Evolutionary conservation across 2,888 invertebrate genomes (phyloP).

Genomic region (Monoplex corrugatus): DNA sequence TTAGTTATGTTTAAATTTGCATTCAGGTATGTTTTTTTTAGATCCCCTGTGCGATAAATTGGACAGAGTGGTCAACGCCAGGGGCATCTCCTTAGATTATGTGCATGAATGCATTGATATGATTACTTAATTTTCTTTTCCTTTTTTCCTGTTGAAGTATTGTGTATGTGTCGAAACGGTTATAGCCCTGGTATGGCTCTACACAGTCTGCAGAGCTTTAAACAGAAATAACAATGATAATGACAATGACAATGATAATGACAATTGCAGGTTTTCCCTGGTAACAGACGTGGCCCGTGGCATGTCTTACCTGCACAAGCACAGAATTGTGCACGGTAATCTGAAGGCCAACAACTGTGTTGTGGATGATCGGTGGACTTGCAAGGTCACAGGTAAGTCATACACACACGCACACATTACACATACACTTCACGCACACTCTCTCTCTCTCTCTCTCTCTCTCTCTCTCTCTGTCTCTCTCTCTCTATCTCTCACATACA

Average conservation of each 20-base stretch:
- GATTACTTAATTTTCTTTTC: no score
- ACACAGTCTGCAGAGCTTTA: no score
- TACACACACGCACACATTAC: no score
- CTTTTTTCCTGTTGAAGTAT: slow-evolving; percentile 16
- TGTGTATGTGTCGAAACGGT: no score
- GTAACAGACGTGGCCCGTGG: slow-evolving; percentile 73
- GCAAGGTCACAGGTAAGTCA: slow-evolving; percentile 74
- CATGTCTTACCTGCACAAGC: slow-evolving; percentile 70
- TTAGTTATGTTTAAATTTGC: no score
- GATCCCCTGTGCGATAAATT: no score
- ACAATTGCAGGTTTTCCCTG: slow-evolving; percentile 73
- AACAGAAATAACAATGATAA: no score
- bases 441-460: slow-evolving; percentile 22
- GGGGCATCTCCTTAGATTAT: no score
- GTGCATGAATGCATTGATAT: no score
- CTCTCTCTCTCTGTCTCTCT: slow-evolving; percentile 21
- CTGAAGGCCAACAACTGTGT: slow-evolving; percentile 76
- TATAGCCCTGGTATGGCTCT: no score
- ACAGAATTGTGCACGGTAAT: slow-evolving; percentile 68
- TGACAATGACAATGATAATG: neutral
- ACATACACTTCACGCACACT: neutral
- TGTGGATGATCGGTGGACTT: slow-evolving; percentile 77
- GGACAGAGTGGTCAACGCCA: no score
- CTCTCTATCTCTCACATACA: neutral
- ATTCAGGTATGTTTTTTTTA: no score